These are phyloP conservation scores for Phymatocera aterrima DNA, from an alignment of 2,888 invertebrate genomes.

Conservation along the genomic window DNA sequence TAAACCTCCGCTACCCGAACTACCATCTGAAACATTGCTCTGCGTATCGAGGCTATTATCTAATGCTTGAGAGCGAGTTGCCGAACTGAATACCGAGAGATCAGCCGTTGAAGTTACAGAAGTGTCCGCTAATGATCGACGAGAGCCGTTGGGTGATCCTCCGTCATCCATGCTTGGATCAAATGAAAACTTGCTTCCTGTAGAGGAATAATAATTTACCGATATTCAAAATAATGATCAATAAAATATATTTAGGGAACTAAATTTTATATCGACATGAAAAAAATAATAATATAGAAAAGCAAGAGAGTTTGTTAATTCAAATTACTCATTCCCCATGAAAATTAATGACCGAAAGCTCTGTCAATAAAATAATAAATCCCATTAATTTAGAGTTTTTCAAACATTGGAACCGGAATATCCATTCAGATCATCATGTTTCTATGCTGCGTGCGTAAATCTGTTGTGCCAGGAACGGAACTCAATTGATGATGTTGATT, in stretches of 20 bases:
- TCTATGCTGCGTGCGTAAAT: constrained; percentile 21
- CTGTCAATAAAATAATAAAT: constrained; percentile 1
- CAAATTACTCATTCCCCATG: constrained; percentile 15
- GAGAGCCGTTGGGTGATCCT: constrained; percentile 83
- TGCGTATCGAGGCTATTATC: constrained; percentile 87
- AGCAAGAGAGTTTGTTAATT: no score
- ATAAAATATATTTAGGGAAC: neutral
- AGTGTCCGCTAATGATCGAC: constrained; percentile 88
- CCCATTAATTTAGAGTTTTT: neutral
- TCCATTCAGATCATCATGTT: constrained; percentile 6
- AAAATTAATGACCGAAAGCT: constrained; percentile 10
- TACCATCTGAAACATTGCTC: constrained; percentile 85
- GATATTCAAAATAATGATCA: constrained; percentile 38
- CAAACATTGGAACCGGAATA: neutral
- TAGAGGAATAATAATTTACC: constrained; percentile 56
- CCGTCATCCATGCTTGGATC: constrained; percentile 83
- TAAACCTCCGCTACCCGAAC: constrained; percentile 80
- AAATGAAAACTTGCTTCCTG: constrained; percentile 81
- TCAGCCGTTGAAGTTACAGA: constrained; percentile 91
- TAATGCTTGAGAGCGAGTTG: constrained; percentile 84
- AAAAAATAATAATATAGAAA: neutral
- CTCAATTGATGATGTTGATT: constrained; percentile 33
- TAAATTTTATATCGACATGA: neutral
- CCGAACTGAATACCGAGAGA: constrained; percentile 85
- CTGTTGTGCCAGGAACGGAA: constrained; percentile 39